Evolutionary conservation across 1,140 invertebrate genomes (phyloP).

Genomic region (Metaphire vulgaris): DNA sequence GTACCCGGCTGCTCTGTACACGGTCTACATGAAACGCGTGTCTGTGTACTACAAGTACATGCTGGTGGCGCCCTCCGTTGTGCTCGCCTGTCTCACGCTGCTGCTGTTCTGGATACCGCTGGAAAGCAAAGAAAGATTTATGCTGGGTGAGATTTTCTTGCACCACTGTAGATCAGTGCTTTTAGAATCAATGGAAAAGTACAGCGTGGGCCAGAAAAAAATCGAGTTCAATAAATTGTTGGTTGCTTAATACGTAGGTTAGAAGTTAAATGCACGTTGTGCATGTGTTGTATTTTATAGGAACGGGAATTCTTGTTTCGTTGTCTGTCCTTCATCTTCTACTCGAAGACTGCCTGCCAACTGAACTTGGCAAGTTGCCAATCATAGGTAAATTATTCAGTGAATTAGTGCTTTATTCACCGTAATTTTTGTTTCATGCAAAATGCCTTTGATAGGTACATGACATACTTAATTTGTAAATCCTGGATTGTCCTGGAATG

Average conservation of each 20-base stretch:
- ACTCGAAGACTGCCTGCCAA: not conserved
- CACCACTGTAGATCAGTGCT: no score
- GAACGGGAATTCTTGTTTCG: not conserved
- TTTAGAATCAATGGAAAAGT: no score
- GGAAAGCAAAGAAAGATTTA: not conserved
- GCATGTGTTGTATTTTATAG: slow-evolving; percentile 2
- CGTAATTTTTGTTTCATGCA: no score
- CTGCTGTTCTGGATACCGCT: slow-evolving; percentile 6
- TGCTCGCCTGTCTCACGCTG: slow-evolving; percentile 1
- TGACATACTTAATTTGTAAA: no score
- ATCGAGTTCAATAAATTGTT: no score
- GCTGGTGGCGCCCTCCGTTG: not conserved
- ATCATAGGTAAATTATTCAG: not conserved
- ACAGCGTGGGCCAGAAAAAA: no score
- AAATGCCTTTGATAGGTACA: no score
- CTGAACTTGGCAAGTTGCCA: not conserved
- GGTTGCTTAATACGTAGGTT: no score
- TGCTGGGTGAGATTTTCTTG: not conserved
- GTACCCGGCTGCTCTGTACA: not conserved
- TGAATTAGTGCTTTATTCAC: no score
- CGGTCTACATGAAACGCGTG: not conserved
- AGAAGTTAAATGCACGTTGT: no score
- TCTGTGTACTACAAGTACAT: not conserved
- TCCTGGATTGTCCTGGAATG: no score
- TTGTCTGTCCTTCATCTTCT: not conserved